Conservation (phyloP, 2,113 vertebrate genomes). For the Polypterus senegalus region DNA sequence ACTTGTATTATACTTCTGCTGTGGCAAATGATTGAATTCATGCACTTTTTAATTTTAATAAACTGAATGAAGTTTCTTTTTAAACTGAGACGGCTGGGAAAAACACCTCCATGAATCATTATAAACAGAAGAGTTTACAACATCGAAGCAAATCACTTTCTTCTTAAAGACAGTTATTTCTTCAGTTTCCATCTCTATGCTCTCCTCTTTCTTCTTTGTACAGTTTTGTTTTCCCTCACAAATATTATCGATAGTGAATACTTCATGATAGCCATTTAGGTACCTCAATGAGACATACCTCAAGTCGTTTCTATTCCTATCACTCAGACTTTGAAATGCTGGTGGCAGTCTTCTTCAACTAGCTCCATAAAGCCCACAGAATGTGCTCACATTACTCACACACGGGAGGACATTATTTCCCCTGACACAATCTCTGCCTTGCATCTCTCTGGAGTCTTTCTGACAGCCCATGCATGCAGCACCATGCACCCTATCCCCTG, state of each 20-base stretch:
- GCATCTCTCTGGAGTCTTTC: constrained; percentile 32
- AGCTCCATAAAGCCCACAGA: constrained; percentile 27
- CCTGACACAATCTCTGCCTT: constrained; percentile 49
- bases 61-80: no score
- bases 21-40: no score
- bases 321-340: constrained; percentile 12
- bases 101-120: no score
- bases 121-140: no score
- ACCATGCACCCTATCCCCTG: constrained; percentile 40
- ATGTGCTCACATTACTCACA: constrained; percentile 30
- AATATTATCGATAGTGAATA: constrained; percentile 3
- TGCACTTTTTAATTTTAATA: no score
- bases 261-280: constrained; percentile 8
- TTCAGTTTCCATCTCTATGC: no score
- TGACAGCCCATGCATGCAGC: constrained; percentile 42
- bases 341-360: constrained; percentile 40
- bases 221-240: neutral
- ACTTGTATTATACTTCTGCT: no score
- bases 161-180: no score
- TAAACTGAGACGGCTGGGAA: no score
- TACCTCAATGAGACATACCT: neutral
- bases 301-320: constrained; percentile 15
- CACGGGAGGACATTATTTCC: constrained; percentile 42
- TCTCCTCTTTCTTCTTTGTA: no score
- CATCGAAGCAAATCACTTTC: no score